Evolutionary conservation across 2,113 vertebrate species (phyloP).

Genomic region (Phyllopteryx taeniolatus): DNA sequence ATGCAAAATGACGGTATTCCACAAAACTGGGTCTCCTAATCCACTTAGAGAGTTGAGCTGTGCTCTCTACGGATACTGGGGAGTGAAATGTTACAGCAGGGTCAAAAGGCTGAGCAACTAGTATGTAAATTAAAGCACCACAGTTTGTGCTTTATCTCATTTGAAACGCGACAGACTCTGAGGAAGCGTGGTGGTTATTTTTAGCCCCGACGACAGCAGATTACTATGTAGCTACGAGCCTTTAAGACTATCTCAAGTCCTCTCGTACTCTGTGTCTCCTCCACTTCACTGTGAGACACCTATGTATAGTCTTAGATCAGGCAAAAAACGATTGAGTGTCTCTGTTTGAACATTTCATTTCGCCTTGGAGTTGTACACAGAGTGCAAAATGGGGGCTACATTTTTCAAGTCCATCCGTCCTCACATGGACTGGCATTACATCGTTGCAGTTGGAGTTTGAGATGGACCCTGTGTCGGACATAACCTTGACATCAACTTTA

Average conservation of each 20-base stretch:
- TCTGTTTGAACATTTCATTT: too few relatives aligned
- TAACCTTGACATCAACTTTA: too few relatives aligned
- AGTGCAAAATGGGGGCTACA: too few relatives aligned
- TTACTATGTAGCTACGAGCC: constrained; percentile 1
- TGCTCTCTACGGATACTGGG: not conserved
- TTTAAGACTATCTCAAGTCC: not conserved
- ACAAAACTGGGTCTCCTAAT: not conserved
- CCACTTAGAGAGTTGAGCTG: not conserved
- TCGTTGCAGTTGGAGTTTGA: too few relatives aligned
- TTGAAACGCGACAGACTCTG: constrained; percentile 26
- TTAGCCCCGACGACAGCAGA: constrained; percentile 1
- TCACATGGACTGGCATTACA: too few relatives aligned
- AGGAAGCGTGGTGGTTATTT: constrained; percentile 10
- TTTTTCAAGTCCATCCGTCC: too few relatives aligned
- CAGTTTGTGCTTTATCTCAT: not conserved
- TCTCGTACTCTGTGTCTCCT: constrained; percentile 20
- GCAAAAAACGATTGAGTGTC: constrained; percentile 8
- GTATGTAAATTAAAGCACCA: constrained; percentile 8
- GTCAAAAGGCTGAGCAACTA: constrained; percentile 1
- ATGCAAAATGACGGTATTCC: not conserved
- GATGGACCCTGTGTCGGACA: too few relatives aligned
- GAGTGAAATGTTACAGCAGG: not conserved
- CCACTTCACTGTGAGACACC: constrained; percentile 6
- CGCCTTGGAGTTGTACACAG: too few relatives aligned
- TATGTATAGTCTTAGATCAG: constrained; percentile 5